A percentile compares a stretch with the other conserved stretches of the same genome.
phyloP scores from a whole-genome alignment of 2,888 invertebrate genomes.

The Lycocerus yunnanus region DNA sequence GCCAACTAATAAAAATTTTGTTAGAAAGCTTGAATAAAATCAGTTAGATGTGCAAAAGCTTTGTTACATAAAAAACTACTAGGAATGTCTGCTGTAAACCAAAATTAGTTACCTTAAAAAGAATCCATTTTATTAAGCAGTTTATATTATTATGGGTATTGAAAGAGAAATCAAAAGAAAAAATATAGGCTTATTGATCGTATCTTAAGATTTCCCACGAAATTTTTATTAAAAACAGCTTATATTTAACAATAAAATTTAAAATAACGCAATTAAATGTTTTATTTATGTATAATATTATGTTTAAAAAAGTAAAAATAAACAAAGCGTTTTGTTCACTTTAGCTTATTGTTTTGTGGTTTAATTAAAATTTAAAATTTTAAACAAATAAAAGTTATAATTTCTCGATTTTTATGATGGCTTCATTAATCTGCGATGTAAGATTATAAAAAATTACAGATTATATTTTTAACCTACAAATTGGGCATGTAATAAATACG shows the following conservation, averaged over 20 bases:
- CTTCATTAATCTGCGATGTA: no score
- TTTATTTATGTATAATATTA: neutral
- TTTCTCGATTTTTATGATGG: no score
- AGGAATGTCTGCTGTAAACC: neutral
- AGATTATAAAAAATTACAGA: no score
- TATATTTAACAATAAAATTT: neutral
- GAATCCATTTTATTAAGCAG: neutral
- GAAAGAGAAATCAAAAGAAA: conserved; percentile 1
- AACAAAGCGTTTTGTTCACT: no score
- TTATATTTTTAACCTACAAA: no score
- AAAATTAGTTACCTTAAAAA: conserved; percentile 4
- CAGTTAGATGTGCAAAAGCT: conserved; percentile 1
- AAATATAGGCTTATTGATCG: neutral
- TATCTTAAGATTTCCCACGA: neutral
- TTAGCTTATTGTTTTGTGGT: no score
- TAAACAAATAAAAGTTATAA: no score
- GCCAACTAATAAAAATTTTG: conserved; percentile 3
- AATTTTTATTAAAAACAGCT: neutral
- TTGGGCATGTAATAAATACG: no score
- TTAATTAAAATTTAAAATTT: no score
- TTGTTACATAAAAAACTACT: neutral
- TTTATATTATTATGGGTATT: conserved; percentile 1
- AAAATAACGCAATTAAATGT: neutral
- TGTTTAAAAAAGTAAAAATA: no score
- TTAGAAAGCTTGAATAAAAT: neutral